Evolutionary conservation across 2,797 vertebrate genomes (phyloP).

Genomic region (Picus viridis): DNA sequence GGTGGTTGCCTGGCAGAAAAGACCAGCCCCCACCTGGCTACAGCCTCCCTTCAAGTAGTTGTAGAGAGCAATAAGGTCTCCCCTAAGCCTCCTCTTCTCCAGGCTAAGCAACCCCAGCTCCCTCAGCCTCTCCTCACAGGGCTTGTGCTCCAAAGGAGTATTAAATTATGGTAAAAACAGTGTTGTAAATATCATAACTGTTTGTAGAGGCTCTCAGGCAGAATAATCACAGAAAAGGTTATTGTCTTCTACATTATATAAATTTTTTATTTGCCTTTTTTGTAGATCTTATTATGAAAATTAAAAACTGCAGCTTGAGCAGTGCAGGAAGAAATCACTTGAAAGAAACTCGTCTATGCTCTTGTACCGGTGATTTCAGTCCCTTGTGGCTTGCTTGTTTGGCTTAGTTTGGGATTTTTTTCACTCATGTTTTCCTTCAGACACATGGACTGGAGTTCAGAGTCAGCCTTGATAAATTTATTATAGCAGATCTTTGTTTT

Average conservation of each 20-base stretch:
- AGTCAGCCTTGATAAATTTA: not conserved
- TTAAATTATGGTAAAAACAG: not conserved
- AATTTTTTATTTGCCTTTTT: not conserved
- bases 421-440: not conserved
- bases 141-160: not conserved
- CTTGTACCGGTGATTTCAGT: not conserved
- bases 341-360: not conserved
- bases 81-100: no score
- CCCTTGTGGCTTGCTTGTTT: not conserved
- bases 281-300: not conserved
- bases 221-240: not conserved
- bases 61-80: no score
- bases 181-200: not conserved
- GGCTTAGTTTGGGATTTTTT: not conserved
- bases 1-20: no score
- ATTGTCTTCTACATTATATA: not conserved
- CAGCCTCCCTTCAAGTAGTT: no score
- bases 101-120: no score
- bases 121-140: no score
- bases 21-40: no score
- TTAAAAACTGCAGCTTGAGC: not conserved
- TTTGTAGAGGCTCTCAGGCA: not conserved
- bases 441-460: not conserved
- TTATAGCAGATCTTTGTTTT: not conserved
- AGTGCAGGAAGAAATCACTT: not conserved